Evolutionary conservation across 2,888 invertebrate genomes (phyloP).

Genomic region (Dynastes maya): DNA sequence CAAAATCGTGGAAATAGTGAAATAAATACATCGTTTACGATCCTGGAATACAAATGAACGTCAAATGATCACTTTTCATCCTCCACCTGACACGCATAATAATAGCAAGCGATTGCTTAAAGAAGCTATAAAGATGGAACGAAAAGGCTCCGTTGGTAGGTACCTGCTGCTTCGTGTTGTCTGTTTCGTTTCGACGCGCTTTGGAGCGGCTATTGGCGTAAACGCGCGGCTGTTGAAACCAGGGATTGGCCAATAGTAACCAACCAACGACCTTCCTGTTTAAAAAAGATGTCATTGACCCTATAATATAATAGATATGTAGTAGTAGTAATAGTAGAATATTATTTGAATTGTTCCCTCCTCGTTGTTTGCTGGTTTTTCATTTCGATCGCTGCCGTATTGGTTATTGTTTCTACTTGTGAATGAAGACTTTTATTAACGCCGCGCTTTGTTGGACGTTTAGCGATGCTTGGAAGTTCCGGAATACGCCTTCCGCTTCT

Average conservation of each 20-base stretch:
- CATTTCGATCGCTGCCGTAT: too few relatives aligned
- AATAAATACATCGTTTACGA: too few relatives aligned
- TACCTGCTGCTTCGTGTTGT: not conserved
- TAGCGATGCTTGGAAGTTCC: too few relatives aligned
- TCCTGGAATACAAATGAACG: constrained; percentile 21
- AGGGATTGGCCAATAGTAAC: constrained; percentile 29
- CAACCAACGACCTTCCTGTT: constrained; percentile 35
- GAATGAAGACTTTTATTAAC: too few relatives aligned
- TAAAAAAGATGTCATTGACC: constrained; percentile 43
- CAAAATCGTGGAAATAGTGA: too few relatives aligned
- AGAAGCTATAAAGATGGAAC: constrained; percentile 9
- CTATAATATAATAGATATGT: not conserved
- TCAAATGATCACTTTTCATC: constrained; percentile 39
- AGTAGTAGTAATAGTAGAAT: too few relatives aligned
- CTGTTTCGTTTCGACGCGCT: constrained; percentile 9
- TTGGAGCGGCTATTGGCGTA: constrained; percentile 26
- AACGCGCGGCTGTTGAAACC: constrained; percentile 1
- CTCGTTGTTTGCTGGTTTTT: too few relatives aligned
- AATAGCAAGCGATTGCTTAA: constrained; percentile 16
- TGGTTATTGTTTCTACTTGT: too few relatives aligned
- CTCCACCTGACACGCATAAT: constrained; percentile 22
- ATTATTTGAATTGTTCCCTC: too few relatives aligned
- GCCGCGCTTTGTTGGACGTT: too few relatives aligned
- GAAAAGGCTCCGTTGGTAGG: constrained; percentile 2
- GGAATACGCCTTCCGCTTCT: too few relatives aligned